Conservation (phyloP, 2,113 vertebrate species). For the Silurus meridionalis region DNA sequence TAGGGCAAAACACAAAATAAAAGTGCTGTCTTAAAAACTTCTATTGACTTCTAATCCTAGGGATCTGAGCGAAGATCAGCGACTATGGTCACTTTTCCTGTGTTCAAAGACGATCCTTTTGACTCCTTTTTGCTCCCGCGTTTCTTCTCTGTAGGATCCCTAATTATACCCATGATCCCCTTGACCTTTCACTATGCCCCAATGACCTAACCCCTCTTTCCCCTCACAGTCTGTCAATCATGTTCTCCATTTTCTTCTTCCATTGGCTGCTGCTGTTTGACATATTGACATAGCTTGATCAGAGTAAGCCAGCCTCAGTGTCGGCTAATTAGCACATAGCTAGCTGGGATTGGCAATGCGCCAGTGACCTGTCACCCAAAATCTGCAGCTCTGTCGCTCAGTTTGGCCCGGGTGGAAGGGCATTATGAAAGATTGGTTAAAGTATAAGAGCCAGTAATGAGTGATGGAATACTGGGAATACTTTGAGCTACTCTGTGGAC, state of each 20-base stretch:
- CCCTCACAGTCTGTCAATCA: conserved; percentile 45
- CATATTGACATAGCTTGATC: conserved; percentile 56
- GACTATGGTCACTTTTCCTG: neutral
- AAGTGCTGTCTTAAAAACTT: neutral
- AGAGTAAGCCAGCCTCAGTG: conserved; percentile 59
- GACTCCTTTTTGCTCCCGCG: neutral
- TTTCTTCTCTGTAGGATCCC: neutral
- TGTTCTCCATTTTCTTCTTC: conserved; percentile 40
- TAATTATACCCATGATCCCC: conserved; percentile 13
- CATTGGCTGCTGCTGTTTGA: conserved; percentile 55
- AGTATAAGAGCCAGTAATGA: conserved; percentile 7
- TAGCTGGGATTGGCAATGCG: conserved; percentile 68
- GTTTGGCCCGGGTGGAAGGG: conserved; percentile 43
- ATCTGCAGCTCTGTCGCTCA: conserved; percentile 65
- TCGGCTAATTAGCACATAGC: conserved; percentile 70
- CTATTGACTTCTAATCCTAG: neutral
- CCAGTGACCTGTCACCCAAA: conserved; percentile 69
- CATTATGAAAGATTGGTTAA: conserved; percentile 62
- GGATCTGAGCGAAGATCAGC: neutral
- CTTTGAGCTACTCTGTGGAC: neutral
- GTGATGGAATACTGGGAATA: neutral
- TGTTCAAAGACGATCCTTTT: neutral
- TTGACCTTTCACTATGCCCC: conserved; percentile 2
- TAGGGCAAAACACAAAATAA: neutral
- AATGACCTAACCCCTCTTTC: neutral